phyloP scores from a whole-genome alignment of 2,888 invertebrate genomes.

The Spilarctia lutea region DNA sequence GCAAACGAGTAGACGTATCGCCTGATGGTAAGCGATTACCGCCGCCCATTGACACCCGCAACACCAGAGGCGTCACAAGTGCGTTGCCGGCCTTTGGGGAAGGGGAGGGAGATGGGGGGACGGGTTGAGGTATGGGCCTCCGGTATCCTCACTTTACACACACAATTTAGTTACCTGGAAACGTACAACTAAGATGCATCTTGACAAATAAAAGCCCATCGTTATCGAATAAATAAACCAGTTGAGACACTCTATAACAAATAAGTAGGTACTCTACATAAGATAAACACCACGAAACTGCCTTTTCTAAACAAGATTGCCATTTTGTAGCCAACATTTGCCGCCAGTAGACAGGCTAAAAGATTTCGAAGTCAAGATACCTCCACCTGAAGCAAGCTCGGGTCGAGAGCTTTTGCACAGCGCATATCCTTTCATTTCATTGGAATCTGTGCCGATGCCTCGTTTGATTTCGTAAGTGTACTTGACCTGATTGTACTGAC shows the following conservation, averaged over 20 bases:
- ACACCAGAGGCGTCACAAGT: too few relatives aligned
- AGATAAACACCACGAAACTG: neutral
- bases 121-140: too few relatives aligned
- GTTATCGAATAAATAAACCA: neutral
- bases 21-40: too few relatives aligned
- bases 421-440: constrained; percentile 82
- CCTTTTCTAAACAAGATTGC: constrained; percentile 35
- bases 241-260: neutral
- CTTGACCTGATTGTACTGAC: constrained; percentile 36
- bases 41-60: too few relatives aligned
- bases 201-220: neutral
- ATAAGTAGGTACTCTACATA: neutral
- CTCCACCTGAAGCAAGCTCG: constrained; percentile 64
- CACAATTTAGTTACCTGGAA: too few relatives aligned
- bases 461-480: constrained; percentile 57
- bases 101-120: too few relatives aligned
- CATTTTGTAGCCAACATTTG: constrained; percentile 35
- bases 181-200: too few relatives aligned
- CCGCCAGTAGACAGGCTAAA: constrained; percentile 50
- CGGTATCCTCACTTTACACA: too few relatives aligned
- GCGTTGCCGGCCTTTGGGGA: too few relatives aligned
- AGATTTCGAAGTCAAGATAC: constrained; percentile 64
- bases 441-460: constrained; percentile 72
- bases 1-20: too few relatives aligned
- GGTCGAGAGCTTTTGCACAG: constrained; percentile 71